These are phyloP conservation scores for Biston stratarius DNA, from an alignment of 2,888 invertebrate genomes.

Conservation along the genomic window DNA sequence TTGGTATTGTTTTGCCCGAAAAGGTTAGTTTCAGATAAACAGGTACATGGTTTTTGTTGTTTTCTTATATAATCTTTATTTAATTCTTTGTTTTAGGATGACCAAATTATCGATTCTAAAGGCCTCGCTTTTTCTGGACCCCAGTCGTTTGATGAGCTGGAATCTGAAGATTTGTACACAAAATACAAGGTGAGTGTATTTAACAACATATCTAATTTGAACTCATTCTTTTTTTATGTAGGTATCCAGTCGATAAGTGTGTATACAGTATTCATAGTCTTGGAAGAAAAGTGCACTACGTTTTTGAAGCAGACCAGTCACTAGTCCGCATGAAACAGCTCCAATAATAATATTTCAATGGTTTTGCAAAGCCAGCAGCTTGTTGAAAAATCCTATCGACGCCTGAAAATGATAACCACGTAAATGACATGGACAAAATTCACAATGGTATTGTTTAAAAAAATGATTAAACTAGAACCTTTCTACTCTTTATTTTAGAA, in stretches of 20 bases:
- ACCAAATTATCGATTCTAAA: slow-evolving; percentile 88
- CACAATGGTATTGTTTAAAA: too few species aligned
- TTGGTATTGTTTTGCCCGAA: slow-evolving; percentile 92
- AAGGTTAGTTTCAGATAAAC: slow-evolving; percentile 85
- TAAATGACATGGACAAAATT: too few species aligned
- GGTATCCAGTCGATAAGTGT: not conserved
- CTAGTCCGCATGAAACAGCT: too few species aligned
- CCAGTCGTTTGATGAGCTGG: slow-evolving; percentile 92
- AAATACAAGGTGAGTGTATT: slow-evolving; percentile 92
- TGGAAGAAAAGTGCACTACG: not conserved
- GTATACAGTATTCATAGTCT: not conserved
- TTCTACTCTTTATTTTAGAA: slow-evolving; percentile 87
- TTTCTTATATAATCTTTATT: slow-evolving; percentile 1
- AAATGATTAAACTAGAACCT: too few species aligned
- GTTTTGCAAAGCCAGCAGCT: too few species aligned
- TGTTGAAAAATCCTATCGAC: too few species aligned
- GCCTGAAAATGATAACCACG: too few species aligned
- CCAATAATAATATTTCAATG: too few species aligned
- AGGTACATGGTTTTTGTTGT: not conserved
- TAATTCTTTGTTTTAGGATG: slow-evolving; percentile 82
- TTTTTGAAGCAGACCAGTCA: too few species aligned
- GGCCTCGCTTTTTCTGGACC: slow-evolving; percentile 89
- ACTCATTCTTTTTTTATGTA: not conserved
- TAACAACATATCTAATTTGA: not conserved
- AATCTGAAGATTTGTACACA: slow-evolving; percentile 97